Base-by-base conservation (phyloP, 2,113 vertebrate species). In the Diphyllodes magnificus region DNA sequence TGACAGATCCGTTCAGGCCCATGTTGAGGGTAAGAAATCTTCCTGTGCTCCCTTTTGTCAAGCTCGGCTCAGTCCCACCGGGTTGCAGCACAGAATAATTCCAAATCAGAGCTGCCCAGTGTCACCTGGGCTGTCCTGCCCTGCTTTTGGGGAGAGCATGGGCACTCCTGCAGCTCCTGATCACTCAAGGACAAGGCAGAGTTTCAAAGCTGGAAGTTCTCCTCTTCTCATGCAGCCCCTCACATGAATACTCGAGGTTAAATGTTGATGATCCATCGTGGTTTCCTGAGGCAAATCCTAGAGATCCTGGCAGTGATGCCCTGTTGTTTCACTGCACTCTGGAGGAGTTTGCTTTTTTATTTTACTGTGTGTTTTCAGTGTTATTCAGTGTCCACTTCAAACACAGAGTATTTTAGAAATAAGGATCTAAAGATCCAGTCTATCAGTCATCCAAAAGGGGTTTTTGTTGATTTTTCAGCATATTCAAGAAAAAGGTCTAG, bases 1-100 rank as follows among this genome's bases (percentile, higher is more conserved):
- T 99, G 98, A 99, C 99, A 95, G 99, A 99, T 98, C 99, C 99
- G 78, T 99, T 99, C 98, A 98, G 99, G 96, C 99, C 99, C 91
- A 99, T 99, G 98, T 97, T 99, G 98, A 99, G 99, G 99, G 99
- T 99, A 99, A 98, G 99, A 96, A 98, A 97, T 91, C 96, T 98
- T 96, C 97, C 66, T 88, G 88, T 89, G 89, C 81, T 96, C 68
- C 95, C 28, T 76, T 97, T 96, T 90, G 91, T 94, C 87, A 87
- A 85, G 85, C 97, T 96, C 49, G 5, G 45, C 80, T 88, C 85
- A 23, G 93, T 91, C 96, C 97, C 96, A 15, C 51, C 1, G 78
- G 96, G 87, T 68, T 94, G 82, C 53, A 94, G 94, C 91, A 71
- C 82, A 95, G 95, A 78, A 80, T 96, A 75, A 91, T 97, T 94